Percentiles rank a stretch among this genome's conserved stretches.
These are phyloP conservation scores for Smittia sp. DNA, from an alignment of 2,888 invertebrate genomes.

Conservation along the genomic window DNA sequence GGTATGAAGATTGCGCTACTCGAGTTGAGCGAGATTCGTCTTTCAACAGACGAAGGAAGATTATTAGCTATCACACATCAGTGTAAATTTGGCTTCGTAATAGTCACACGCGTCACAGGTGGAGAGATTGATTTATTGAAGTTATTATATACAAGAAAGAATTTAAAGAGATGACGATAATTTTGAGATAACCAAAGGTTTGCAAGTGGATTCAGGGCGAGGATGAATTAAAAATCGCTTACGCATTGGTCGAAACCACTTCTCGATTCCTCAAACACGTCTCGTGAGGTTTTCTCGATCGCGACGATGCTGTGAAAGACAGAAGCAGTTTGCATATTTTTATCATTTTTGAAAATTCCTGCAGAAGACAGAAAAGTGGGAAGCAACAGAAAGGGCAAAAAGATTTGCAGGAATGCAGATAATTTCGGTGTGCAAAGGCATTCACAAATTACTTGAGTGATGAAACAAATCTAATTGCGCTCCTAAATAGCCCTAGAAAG, in stretches of 20 bases:
- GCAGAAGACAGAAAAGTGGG: neutral
- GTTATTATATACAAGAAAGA: neutral
- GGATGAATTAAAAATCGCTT: too few relatives aligned
- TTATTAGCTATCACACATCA: too few relatives aligned
- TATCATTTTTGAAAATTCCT: neutral
- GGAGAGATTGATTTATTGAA: neutral
- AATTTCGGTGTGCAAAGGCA: slow-evolving; percentile 16
- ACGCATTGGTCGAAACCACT: too few relatives aligned
- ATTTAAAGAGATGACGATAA: neutral
- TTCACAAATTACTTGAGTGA: neutral
- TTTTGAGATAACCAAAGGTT: neutral
- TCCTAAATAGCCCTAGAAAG: too few relatives aligned
- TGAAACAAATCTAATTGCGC: too few relatives aligned
- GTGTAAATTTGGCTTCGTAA: slow-evolving; percentile 17
- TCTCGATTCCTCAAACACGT: too few relatives aligned
- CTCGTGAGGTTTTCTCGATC: neutral
- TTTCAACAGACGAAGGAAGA: too few relatives aligned
- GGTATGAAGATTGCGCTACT: too few relatives aligned
- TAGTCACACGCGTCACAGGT: slow-evolving; percentile 19
- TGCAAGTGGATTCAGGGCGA: neutral
- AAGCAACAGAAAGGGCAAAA: neutral
- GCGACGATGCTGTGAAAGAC: neutral
- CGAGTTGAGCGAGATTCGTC: too few relatives aligned
- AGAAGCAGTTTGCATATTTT: slow-evolving; percentile 16
- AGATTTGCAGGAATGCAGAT: slow-evolving; percentile 34